Percentiles rank a stretch among this genome's conserved stretches.
Conservation (phyloP, 2,888 invertebrate genomes). For the Oxytorus armatus region DNA sequence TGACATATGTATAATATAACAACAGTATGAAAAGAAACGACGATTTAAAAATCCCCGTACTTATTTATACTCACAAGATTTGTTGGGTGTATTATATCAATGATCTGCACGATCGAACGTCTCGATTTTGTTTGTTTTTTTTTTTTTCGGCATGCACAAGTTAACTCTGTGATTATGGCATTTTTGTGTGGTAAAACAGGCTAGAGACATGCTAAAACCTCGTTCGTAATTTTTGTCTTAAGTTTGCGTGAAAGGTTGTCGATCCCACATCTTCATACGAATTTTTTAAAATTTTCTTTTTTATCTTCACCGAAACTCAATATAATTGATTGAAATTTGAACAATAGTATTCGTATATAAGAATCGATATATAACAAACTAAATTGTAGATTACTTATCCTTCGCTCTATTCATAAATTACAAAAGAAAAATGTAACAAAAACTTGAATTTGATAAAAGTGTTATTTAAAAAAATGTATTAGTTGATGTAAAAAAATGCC, state of each 20-base stretch:
- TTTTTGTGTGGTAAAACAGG: constrained; percentile 1
- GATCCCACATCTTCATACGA: neutral
- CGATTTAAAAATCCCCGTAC: neutral
- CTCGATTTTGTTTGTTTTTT: no score
- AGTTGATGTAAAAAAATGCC: no score
- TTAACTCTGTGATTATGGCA: neutral
- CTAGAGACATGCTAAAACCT: neutral
- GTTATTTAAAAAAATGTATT: no score
- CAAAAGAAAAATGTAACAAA: no score
- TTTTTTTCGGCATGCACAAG: neutral
- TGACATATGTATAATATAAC: constrained; percentile 10
- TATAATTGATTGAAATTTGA: no score
- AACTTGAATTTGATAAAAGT: no score
- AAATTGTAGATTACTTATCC: no score
- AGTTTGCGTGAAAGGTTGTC: neutral
- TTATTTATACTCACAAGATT: neutral
- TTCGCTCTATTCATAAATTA: no score
- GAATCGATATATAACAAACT: no score
- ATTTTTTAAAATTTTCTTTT: neutral
- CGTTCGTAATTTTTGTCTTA: constrained; percentile 5
- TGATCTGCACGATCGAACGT: constrained; percentile 2
- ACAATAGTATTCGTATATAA: no score
- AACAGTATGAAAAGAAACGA: constrained; percentile 7
- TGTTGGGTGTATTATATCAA: neutral
- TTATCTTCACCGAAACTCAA: no score